Conservation (phyloP, 2,797 vertebrate genomes). For the Myotis findleyi region DNA sequence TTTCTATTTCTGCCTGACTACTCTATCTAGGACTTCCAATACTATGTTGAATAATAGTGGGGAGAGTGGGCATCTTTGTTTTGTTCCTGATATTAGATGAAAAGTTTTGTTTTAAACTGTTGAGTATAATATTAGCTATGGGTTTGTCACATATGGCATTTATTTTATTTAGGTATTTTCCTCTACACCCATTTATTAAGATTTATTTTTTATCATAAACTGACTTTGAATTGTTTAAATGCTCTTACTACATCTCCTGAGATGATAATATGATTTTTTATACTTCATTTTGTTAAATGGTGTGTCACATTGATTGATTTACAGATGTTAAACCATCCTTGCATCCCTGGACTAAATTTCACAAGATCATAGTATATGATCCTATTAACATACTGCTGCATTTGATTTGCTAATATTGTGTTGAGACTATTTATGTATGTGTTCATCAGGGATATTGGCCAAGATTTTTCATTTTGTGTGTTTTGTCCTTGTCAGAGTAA, state of each 20-base stretch:
- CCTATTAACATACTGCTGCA: background rate
- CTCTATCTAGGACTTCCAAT: background rate
- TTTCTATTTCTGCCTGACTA: background rate
- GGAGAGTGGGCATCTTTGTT: background rate
- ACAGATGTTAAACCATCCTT: background rate
- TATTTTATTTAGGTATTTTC: background rate
- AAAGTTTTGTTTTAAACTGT: background rate
- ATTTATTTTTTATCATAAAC: background rate
- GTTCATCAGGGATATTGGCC: background rate
- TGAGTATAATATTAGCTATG: background rate
- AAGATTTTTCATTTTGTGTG: background rate
- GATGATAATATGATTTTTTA: background rate
- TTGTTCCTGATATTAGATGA: background rate
- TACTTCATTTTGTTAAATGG: background rate
- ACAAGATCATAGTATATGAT: background rate
- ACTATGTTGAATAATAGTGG: background rate
- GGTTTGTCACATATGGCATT: background rate
- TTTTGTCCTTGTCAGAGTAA: background rate
- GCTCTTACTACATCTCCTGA: background rate
- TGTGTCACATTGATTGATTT: background rate
- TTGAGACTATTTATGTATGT: background rate
- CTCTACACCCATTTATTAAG: background rate
- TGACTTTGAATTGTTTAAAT: background rate
- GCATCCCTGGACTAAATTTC: background rate
- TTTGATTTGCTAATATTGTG: background rate